Base-by-base conservation (phyloP, 1,140 invertebrate genomes). In the Leptopilina boulardi region DNA sequence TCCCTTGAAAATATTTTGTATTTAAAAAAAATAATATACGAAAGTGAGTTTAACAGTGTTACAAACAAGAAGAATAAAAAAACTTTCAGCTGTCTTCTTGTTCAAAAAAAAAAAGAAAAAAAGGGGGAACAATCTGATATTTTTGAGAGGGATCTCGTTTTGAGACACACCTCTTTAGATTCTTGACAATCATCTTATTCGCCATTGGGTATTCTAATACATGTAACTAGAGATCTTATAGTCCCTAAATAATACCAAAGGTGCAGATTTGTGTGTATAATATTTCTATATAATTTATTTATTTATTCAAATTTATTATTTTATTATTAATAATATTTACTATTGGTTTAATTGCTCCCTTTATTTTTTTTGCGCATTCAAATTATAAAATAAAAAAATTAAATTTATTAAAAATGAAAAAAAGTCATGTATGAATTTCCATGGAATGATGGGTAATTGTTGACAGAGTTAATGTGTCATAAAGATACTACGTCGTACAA, bases 401-500 rank as follows among this genome's bases (percentile, higher is more conserved):
- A n/a, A n/a, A n/a, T n/a, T n/a, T n/a, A 6, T 38, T 38, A 9
- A 9, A 38, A 38, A 38, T 38, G 5, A 30, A 30, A 38, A 8
- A 6, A 38, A 54, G n/a, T n/a, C n/a, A n/a, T n/a, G n/a, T 54
- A 54, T 54, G 1, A 54, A 8, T 9, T 10, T 21, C 10, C 19
- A 19, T 2, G 5, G 19, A 54, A n/a, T 54, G 5, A 38, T 54
- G 18, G n/a, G 18, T 54, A 54, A 54, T 54, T 54, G 51, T 47
- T n/a, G 44, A 8, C 18, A 21, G 51, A 19, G 51, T 54, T 19
- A 54, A 54, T 5, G 18, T 11, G 19, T 19, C 15, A 54, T 19
- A 66, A 30, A 66, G 59, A 66, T 66, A 66, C 59, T 66, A 23
- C 59, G 59, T 66, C 59, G 59, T 30, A 66, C n/a, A n/a, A n/a